Evolutionary conservation across 2,797 vertebrate genomes (phyloP), one percentile per base, ranked within the genome.

Genomic region (Otolemur crassicaudatus): DNA sequence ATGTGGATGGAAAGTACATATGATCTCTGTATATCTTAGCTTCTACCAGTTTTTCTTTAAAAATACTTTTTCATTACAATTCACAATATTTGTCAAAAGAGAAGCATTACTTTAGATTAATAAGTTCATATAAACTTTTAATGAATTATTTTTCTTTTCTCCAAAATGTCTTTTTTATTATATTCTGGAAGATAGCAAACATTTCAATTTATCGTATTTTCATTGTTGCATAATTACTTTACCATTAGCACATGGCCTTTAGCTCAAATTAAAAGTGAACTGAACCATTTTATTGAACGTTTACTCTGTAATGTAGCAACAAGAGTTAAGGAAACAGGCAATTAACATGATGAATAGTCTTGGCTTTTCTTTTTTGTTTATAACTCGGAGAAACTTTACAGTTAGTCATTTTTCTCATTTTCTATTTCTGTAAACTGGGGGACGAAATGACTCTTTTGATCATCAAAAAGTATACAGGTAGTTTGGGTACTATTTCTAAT

Each of bases 51-150:
- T 61, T 91, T 87, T 53, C 14, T 85, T 37, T 65, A 76, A 86
- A 31, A 12, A 37, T 23, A 43, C 1, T 56, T 2, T 56, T 27
- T 77, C 8, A 43, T 25, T 91, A 82, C 43, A 80, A 92, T 60
- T 76, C 16, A 85, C 88, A 86, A 34, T 63, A 87, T 90, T 82
- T 84, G 49, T 95, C 40, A 81, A 29, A 85, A 58, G 23, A 73
- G 1, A 70, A 88, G 70, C 3, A 77, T 40, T 40, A 34, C 3
- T 46, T n/a, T 34, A 31, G 17, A 58, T 65, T 60, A 81, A 63
- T n/a, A 40, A 73, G 13, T 4, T 80, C 10, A 84, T 11, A 1
- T 88, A 83, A 92, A 43, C 4, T 27, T 90, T 65, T 1, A 69
- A 77, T n/a, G 5, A 94, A n/a, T 79, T 69, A 20, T 43, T 14